Evolutionary conservation across 2,888 invertebrate species (phyloP), one percentile per base, ranked within the genome.

Genomic region (Thereva unica): DNA sequence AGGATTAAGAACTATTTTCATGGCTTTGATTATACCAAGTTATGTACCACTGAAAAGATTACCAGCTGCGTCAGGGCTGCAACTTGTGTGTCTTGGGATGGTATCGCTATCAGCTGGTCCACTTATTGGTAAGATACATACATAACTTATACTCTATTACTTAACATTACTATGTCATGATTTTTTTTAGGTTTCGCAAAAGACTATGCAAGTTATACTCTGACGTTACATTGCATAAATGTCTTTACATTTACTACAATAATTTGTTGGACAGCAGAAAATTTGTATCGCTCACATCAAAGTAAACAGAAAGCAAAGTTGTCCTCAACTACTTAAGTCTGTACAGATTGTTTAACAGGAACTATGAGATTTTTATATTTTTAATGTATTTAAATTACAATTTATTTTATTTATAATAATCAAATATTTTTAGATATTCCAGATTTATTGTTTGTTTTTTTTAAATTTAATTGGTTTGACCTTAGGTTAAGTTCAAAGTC

Each of bases 11-110:
- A 90, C 90, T 4, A 87, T 90, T 5, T 90, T 90, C 74, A 88
- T 90, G 86, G 87, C 89, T 0, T 78, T 90, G 4, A 88, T 89
- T 8, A 88, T 90, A 72, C 89, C 90, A 3, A 85, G 86, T 0
- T 86, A 90, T 74, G 89, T 90, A 49, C 86, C 89, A 0, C 75
- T 90, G 9, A 85, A 87, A 69, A 85, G 88, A 67, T 75, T 90
- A 67, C 89, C 90, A 0, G 89, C 87, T 7, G 90, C 90, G 3
- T 84, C 88, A 0, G 90, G 90, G 0, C 80, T 90, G 54, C 89
- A 89, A 74, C 77, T 90, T 44, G 79, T 89, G 6, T 85, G 86
- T 54, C 86, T 88, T 72, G 90, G 89, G 1, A 76, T 89, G 4
- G 83, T 87, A 8, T 87, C 86, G 67, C 76, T 89, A 4, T 69